phyloP scores from a whole-genome alignment of 2,888 invertebrate species.

The Synanthedon vespiformis region DNA sequence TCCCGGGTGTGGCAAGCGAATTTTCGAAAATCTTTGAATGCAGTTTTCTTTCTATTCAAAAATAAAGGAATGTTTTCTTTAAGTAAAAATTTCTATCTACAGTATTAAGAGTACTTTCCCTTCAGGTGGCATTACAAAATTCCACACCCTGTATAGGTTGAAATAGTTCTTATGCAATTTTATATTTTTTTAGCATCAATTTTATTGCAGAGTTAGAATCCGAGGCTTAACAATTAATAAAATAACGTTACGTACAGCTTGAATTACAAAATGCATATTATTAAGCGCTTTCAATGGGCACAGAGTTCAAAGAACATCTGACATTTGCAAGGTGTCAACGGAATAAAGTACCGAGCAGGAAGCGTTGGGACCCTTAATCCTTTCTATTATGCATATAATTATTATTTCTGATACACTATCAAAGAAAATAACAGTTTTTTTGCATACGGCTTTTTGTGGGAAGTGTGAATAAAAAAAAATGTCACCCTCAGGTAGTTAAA shows the following conservation, averaged over 20 bases:
- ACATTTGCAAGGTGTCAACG: conserved; percentile 60
- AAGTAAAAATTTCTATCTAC: no score
- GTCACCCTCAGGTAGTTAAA: conserved; percentile 60
- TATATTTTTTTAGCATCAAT: conserved; percentile 19
- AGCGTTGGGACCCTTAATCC: conserved; percentile 57
- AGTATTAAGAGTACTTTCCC: no score
- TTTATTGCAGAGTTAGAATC: conserved; percentile 16
- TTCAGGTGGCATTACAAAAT: no score
- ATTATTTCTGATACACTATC: conserved; percentile 66
- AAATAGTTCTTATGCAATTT: conserved; percentile 6
- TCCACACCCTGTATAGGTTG: no score
- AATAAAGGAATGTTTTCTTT: no score
- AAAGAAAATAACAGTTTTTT: conserved; percentile 67
- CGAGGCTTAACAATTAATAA: conserved; percentile 38
- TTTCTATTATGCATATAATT: conserved; percentile 69
- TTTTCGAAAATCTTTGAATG: no score
- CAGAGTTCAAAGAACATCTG: conserved; percentile 47
- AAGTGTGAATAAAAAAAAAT: conserved; percentile 68
- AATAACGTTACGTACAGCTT: conserved; percentile 42
- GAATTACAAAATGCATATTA: conserved; percentile 49
- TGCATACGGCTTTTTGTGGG: conserved; percentile 64
- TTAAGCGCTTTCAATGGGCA: conserved; percentile 40
- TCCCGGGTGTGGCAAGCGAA: no score
- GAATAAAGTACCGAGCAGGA: conserved; percentile 48
- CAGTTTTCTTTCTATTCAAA: no score